A percentile compares a stretch with the other conserved stretches of the same genome.
Conservation (phyloP, 2,888 invertebrate species). For the Rhagium mordax region DNA sequence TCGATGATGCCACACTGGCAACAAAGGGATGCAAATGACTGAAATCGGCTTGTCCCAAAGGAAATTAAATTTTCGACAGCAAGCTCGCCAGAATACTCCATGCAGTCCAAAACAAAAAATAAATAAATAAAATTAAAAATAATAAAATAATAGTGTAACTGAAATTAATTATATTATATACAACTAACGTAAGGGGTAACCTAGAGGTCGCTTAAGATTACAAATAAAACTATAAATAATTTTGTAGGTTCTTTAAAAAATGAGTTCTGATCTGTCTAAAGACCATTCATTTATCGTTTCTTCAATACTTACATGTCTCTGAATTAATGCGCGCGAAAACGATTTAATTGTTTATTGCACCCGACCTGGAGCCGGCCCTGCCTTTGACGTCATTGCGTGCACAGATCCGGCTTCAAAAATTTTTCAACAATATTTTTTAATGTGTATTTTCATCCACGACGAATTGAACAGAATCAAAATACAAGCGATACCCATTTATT, state of each 20-base stretch:
- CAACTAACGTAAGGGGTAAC: neutral
- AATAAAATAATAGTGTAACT: neutral
- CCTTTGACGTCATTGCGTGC: no score
- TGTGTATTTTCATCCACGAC: no score
- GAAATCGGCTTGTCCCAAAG: neutral
- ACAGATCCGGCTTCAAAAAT: no score
- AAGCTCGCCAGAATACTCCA: no score
- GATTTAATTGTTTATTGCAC: no score
- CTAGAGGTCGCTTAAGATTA: neutral
- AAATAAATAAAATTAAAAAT: constrained; percentile 20
- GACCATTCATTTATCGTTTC: neutral
- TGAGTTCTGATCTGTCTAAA: neutral
- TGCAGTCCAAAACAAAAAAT: constrained; percentile 20
- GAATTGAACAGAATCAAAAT: no score
- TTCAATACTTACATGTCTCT: no score
- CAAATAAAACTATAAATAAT: neutral
- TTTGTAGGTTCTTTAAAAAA: neutral
- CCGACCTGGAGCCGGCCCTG: no score
- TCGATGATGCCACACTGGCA: no score
- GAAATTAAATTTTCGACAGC: neutral
- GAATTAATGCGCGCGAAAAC: no score
- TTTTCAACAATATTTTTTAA: no score
- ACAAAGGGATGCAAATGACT: neutral
- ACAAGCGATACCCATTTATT: neutral
- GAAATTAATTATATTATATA: neutral